Conservation (phyloP, 2,797 vertebrate species). For the Cercopithecus diana region DNA sequence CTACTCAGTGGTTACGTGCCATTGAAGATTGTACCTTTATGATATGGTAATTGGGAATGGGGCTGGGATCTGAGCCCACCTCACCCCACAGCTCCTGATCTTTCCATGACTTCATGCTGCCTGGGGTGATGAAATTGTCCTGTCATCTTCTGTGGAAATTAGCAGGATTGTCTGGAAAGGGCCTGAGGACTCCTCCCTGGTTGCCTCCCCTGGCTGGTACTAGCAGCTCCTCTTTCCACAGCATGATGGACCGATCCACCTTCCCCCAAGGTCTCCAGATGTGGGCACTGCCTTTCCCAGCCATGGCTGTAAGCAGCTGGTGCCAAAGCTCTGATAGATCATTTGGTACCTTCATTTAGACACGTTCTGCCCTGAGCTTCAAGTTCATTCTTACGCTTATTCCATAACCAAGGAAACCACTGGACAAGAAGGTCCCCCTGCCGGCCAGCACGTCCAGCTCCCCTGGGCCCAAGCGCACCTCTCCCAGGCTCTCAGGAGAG, state of each 20-base stretch:
- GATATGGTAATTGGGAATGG: neutral
- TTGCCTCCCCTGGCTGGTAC: too few relatives aligned
- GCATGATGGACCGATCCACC: accelerated
- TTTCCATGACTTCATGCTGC: neutral
- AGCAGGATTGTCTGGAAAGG: neutral
- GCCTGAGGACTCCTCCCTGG: neutral
- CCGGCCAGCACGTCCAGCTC: accelerated
- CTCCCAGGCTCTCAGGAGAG: neutral
- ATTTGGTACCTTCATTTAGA: neutral
- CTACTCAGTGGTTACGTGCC: neutral
- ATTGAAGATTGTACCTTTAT: neutral
- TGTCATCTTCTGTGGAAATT: neutral
- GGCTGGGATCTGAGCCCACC: neutral
- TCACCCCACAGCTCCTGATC: neutral
- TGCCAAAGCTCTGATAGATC: neutral
- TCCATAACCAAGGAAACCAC: neutral
- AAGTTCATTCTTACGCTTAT: neutral
- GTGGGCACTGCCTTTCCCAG: neutral
- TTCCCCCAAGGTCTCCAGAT: neutral
- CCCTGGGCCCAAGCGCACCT: accelerated
- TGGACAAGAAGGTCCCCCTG: too few relatives aligned
- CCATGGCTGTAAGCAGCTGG: neutral
- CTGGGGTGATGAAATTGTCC: too few relatives aligned
- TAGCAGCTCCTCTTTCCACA: neutral
- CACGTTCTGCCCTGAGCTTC: neutral